These are phyloP conservation scores for Laothoe populi DNA, from an alignment of 2,888 invertebrate species.

Conservation along the genomic window DNA sequence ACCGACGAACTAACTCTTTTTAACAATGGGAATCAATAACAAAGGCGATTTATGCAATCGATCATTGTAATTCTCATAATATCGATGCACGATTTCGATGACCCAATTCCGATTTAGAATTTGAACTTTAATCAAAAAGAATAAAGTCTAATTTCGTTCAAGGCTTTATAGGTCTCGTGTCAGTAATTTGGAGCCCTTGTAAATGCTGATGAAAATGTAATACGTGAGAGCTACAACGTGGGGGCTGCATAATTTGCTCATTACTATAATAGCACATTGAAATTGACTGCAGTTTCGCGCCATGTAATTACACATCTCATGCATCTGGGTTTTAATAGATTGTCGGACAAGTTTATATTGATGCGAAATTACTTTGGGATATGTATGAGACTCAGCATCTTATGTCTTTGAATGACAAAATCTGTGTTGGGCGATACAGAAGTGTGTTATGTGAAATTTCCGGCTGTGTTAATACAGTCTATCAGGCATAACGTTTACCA, in stretches of 20 bases:
- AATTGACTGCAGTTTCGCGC: constrained; percentile 64
- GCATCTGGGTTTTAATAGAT: constrained; percentile 37
- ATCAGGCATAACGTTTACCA: no score
- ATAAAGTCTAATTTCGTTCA: background rate
- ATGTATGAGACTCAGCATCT: no score
- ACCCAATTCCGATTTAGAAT: constrained; percentile 6
- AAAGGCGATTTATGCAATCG: constrained; percentile 52
- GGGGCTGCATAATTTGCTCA: constrained; percentile 66
- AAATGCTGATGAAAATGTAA: constrained; percentile 65
- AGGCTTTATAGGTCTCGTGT: background rate
- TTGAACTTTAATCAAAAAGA: background rate
- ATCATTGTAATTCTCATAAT: constrained; percentile 46
- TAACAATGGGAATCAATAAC: constrained; percentile 52
- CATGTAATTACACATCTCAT: constrained; percentile 53
- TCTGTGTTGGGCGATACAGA: no score
- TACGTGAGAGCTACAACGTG: constrained; percentile 53
- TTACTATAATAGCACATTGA: constrained; percentile 65
- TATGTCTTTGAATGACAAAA: no score
- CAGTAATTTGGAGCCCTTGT: constrained; percentile 40
- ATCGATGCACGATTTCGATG: constrained; percentile 6
- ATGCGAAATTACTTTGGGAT: no score
- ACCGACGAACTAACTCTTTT: constrained; percentile 46
- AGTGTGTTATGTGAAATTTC: no score
- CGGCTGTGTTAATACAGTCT: no score
- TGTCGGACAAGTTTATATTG: constrained; percentile 19